These are phyloP conservation scores for Antitype chi DNA, from an alignment of 2,888 invertebrate species.

Conservation along the genomic window DNA sequence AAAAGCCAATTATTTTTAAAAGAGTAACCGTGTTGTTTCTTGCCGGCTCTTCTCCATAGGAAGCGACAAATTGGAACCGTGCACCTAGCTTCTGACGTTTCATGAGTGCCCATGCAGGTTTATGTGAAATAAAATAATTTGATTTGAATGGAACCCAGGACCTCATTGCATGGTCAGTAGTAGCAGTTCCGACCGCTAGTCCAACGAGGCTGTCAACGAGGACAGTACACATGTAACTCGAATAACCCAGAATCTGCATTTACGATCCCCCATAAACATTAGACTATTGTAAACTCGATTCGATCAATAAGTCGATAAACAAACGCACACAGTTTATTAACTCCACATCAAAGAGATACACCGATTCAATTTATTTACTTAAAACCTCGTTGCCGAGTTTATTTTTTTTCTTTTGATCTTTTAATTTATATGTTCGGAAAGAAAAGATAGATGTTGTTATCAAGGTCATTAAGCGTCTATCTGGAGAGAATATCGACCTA, in stretches of 20 bases:
- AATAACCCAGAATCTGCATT: constrained; percentile 41
- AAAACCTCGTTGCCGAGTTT: constrained; percentile 56
- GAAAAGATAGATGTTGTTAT: constrained; percentile 47
- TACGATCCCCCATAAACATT: constrained; percentile 48
- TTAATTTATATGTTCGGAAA: constrained; percentile 66
- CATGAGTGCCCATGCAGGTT: too few relatives aligned
- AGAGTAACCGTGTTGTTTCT: too few relatives aligned
- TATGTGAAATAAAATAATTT: too few relatives aligned
- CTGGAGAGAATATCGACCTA: neutral
- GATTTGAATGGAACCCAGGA: too few relatives aligned
- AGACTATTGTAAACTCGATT: constrained; percentile 51
- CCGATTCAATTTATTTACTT: constrained; percentile 60
- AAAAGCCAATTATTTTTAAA: too few relatives aligned
- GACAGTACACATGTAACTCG: neutral
- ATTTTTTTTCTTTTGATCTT: constrained; percentile 69
- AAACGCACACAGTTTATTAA: constrained; percentile 69
- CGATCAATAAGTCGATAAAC: constrained; percentile 63
- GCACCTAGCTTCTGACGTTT: too few relatives aligned
- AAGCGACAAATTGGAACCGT: too few relatives aligned
- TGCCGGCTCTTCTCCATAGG: too few relatives aligned
- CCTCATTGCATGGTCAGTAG: too few relatives aligned
- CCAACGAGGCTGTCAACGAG: too few relatives aligned
- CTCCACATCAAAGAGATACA: constrained; percentile 73
- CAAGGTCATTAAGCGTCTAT: constrained; percentile 19
- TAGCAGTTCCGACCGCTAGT: too few relatives aligned